A percentile compares a stretch with the other conserved stretches of the same genome.
Conservation (phyloP, 2,888 invertebrate genomes). For the Cosmia trapezina region DNA sequence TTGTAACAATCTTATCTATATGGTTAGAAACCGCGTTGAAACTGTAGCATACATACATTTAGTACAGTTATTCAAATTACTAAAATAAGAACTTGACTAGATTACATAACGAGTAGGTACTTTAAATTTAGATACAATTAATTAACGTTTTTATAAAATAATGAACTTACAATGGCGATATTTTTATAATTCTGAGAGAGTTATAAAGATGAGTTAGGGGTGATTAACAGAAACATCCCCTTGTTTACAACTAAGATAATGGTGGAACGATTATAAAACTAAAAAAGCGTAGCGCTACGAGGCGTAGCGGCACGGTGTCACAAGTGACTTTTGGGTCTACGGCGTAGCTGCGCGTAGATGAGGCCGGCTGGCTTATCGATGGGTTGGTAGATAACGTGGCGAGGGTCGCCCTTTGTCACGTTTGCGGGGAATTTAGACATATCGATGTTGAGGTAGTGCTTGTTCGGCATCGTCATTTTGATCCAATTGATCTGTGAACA, state of each 20-base stretch:
- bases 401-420: slow-evolving; percentile 91
- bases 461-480: slow-evolving; percentile 95
- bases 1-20: slow-evolving; percentile 56
- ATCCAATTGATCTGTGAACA: slow-evolving; percentile 91
- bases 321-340: slow-evolving; percentile 90
- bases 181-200: slow-evolving; percentile 42
- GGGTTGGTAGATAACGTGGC: slow-evolving; percentile 93
- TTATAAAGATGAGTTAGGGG: slow-evolving; percentile 45
- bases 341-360: slow-evolving; percentile 93
- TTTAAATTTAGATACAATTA: slow-evolving; percentile 55
- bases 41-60: slow-evolving; percentile 53
- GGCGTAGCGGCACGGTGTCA: slow-evolving; percentile 85
- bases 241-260: slow-evolving; percentile 51
- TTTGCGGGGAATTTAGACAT: slow-evolving; percentile 93
- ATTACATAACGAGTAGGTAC: slow-evolving; percentile 59
- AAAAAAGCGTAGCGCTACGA: slow-evolving; percentile 65
- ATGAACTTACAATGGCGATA: slow-evolving; percentile 49
- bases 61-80: slow-evolving; percentile 50
- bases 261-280: slow-evolving; percentile 46
- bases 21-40: slow-evolving; percentile 54
- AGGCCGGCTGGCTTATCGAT: slow-evolving; percentile 95
- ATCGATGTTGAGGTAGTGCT: slow-evolving; percentile 94
- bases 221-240: slow-evolving; percentile 49
- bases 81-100: slow-evolving; percentile 65
- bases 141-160: slow-evolving; percentile 52